Percentiles rank a stretch among this genome's conserved stretches.
Conservation (phyloP, 1,140 invertebrate species). For the Microvelia longipes region DNA sequence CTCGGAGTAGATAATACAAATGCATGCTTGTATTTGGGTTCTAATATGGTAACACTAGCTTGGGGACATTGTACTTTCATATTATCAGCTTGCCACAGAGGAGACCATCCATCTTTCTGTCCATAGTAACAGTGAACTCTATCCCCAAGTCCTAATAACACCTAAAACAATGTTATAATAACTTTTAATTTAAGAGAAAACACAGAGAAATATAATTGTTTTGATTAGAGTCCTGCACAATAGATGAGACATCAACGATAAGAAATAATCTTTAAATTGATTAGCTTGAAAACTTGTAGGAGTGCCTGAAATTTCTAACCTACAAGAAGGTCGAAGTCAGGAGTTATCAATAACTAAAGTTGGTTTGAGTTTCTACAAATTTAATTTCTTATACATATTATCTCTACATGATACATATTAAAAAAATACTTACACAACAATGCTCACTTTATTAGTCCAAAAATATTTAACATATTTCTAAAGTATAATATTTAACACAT, state of each 20-base stretch:
- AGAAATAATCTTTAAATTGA: background rate
- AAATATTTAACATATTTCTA: no score
- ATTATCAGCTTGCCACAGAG: slow-evolving; percentile 3
- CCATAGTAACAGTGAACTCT: slow-evolving; percentile 7
- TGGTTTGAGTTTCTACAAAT: no score
- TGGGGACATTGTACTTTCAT: background rate
- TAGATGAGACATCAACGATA: background rate
- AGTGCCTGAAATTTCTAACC: background rate
- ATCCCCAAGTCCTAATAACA: background rate
- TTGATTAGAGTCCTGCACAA: background rate
- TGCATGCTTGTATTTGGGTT: slow-evolving; percentile 7
- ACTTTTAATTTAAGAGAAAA: background rate
- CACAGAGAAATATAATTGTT: background rate
- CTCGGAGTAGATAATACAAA: slow-evolving; percentile 6
- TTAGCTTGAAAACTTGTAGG: background rate
- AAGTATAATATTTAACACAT: no score
- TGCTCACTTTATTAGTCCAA: no score
- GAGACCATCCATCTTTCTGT: slow-evolving; percentile 6
- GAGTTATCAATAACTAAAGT: background rate
- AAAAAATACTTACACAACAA: no score
- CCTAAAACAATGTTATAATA: background rate
- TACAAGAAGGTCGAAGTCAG: background rate
- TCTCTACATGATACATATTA: no score
- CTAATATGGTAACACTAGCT: background rate
- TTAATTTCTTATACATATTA: no score